Percentiles rank a stretch among this genome's conserved stretches.
Evolutionary conservation across 2,797 vertebrate genomes (phyloP).

Genomic region (Lepidocolaptes lacrymiger): DNA sequence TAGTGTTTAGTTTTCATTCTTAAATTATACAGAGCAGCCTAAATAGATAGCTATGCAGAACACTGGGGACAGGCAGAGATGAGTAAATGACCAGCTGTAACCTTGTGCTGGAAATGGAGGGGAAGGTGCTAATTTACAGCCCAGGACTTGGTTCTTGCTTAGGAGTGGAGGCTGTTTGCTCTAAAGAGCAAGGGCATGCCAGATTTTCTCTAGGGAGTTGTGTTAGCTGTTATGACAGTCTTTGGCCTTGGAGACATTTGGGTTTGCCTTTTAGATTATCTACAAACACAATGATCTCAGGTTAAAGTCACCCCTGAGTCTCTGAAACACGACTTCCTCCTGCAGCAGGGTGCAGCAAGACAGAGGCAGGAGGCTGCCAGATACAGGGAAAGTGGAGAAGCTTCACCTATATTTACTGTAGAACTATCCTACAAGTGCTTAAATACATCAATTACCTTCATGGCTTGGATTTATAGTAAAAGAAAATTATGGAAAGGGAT

Average conservation of each 20-base stretch:
- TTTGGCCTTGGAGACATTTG: neutral
- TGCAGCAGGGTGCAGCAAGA: neutral
- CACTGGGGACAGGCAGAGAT: neutral
- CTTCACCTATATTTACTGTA: neutral
- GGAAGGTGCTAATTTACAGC: neutral
- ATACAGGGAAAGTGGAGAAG: neutral
- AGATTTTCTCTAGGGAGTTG: neutral
- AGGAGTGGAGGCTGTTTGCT: neutral
- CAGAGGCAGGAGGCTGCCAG: neutral
- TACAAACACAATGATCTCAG: neutral
- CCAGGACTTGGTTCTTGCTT: neutral
- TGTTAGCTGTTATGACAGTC: neutral
- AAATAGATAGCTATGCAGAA: constrained; percentile 2
- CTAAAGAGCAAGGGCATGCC: neutral
- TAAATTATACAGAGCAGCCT: constrained; percentile 33
- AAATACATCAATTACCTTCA: neutral
- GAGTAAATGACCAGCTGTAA: constrained; percentile 8
- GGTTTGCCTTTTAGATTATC: neutral
- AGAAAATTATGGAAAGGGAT: neutral
- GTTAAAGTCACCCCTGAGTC: neutral
- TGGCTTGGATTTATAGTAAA: neutral
- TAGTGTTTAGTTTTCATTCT: constrained; percentile 50
- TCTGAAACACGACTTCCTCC: neutral
- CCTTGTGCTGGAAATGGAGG: neutral
- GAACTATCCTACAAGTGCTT: neutral